These are phyloP conservation scores for Crypturellus undulatus DNA, from an alignment of 2,113 vertebrate species.

Conservation along the genomic window DNA sequence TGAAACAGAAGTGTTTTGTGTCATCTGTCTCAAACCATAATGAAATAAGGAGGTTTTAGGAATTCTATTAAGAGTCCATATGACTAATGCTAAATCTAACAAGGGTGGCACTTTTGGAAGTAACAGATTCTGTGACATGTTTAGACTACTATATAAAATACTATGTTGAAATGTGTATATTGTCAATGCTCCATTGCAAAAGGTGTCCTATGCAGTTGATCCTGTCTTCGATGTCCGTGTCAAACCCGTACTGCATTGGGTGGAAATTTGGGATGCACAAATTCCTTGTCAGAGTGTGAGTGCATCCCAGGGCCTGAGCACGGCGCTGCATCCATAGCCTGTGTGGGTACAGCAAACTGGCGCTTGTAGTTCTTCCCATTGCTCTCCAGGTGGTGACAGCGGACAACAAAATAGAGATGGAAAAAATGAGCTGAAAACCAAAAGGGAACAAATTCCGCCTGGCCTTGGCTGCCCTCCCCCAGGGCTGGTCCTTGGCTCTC, in stretches of 20 bases:
- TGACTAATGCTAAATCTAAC: neutral
- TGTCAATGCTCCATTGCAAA: neutral
- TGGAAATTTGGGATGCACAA: accelerated
- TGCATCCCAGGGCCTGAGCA: accelerated
- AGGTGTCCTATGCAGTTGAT: neutral
- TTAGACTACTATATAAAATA: neutral
- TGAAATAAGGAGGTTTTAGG: neutral
- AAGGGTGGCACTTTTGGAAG: neutral
- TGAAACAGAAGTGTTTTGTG: neutral
- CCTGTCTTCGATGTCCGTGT: neutral
- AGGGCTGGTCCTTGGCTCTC: accelerated
- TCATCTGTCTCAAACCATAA: accelerated
- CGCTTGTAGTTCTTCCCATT: neutral
- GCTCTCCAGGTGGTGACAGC: slow-evolving; percentile 45
- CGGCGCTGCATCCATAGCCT: accelerated
- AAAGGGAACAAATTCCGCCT: neutral
- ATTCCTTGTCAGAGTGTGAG: accelerated
- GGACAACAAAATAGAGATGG: neutral
- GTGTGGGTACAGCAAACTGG: accelerated
- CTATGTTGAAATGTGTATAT: accelerated
- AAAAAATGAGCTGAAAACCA: accelerated
- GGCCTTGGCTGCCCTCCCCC: neutral
- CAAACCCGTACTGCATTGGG: accelerated
- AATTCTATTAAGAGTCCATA: neutral
- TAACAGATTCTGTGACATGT: neutral